Conservation (phyloP, 1,140 invertebrate species). For the Trichomalopsis sarcophagae region DNA sequence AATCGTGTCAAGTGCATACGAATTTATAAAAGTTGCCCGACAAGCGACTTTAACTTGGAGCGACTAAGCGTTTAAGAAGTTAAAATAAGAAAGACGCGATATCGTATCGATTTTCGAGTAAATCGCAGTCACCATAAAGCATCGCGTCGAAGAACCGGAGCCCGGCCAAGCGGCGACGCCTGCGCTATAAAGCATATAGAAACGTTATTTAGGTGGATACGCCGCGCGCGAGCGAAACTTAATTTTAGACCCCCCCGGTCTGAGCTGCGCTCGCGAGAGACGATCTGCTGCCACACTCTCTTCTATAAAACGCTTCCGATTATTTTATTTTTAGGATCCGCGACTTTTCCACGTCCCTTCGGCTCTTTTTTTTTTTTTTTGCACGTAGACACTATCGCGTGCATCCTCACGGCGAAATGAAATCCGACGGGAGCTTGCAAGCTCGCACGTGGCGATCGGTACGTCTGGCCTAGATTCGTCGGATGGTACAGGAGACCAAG, state of each 20-base stretch:
- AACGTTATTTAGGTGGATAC: constrained; percentile 74
- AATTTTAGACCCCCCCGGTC: constrained; percentile 70
- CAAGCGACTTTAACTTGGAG: too few relatives aligned
- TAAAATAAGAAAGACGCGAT: neutral
- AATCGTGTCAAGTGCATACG: neutral
- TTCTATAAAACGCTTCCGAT: constrained; percentile 70
- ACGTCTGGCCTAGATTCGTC: neutral
- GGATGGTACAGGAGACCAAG: neutral
- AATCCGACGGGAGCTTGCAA: neutral
- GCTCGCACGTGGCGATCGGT: neutral
- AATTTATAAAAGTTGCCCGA: too few relatives aligned
- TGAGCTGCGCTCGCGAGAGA: constrained; percentile 65
- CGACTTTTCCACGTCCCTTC: neutral
- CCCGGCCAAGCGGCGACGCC: constrained; percentile 63
- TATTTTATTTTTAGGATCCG: constrained; percentile 72
- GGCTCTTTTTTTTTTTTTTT: neutral
- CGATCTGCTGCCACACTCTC: constrained; percentile 53
- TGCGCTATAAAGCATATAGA: constrained; percentile 60
- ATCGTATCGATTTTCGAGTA: neutral
- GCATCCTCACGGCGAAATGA: too few relatives aligned
- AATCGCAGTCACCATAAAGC: neutral
- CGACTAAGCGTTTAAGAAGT: too few relatives aligned
- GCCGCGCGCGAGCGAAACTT: constrained; percentile 59
- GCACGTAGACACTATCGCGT: constrained; percentile 17
- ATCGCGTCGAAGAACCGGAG: constrained; percentile 58